Evolutionary conservation across 2,888 invertebrate species (phyloP).

Genomic region (Troilus luridus): DNA sequence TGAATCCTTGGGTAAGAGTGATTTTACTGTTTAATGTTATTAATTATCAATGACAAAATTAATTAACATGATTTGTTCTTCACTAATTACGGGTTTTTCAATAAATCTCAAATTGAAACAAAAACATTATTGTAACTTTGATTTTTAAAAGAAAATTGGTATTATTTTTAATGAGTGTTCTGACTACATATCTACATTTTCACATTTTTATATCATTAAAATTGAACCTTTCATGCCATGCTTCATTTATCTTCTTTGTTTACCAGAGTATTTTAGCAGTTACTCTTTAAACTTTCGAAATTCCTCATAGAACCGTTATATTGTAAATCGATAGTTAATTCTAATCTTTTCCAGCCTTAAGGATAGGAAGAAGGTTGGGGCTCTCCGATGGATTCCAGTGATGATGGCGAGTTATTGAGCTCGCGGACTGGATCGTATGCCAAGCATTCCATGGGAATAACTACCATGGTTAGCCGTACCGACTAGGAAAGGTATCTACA

Average conservation of each 20-base stretch:
- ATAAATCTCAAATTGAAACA: no score
- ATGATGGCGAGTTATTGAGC: background rate
- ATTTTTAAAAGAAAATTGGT: no score
- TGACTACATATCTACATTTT: no score
- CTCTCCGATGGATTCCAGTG: background rate
- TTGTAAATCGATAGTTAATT: background rate
- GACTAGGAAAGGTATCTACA: background rate
- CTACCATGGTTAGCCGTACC: background rate
- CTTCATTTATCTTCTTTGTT: background rate
- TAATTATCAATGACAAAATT: no score
- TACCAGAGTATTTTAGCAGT: background rate
- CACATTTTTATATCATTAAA: no score
- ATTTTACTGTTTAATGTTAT: no score
- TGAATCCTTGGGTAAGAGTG: no score
- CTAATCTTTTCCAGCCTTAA: background rate
- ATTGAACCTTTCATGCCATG: no score
- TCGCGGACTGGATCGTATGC: background rate
- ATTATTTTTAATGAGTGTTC: no score
- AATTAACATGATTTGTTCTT: no score
- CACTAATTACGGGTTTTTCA: no score
- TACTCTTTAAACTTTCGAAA: background rate
- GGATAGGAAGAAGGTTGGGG: background rate
- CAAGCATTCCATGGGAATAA: constrained; percentile 1
- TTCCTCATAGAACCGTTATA: background rate
- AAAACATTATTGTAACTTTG: no score